Percentiles rank a stretch among this genome's conserved stretches.
Evolutionary conservation across 1,140 invertebrate genomes (phyloP).

Genomic region (Drosophila setifemur): DNA sequence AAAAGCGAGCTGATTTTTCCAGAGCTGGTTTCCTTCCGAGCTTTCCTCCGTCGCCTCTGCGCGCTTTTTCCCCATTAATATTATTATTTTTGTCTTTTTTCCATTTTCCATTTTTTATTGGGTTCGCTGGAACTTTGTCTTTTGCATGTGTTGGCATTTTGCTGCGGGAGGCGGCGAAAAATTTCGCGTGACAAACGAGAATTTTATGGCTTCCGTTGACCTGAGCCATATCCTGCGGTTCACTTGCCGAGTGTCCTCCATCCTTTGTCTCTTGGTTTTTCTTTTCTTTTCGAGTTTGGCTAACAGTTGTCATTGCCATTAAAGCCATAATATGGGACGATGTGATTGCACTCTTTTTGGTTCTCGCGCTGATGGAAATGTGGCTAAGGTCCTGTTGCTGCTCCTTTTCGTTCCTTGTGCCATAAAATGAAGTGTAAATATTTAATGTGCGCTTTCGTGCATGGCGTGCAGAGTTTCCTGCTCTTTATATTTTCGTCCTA

Average conservation of each 20-base stretch:
- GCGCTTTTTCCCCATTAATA: slow-evolving; percentile 77
- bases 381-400: slow-evolving; percentile 1
- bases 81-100: slow-evolving; percentile 64
- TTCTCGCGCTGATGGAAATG: slow-evolving; percentile 37
- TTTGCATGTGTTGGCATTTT: slow-evolving; percentile 80
- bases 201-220: slow-evolving; percentile 82
- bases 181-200: slow-evolving; percentile 82
- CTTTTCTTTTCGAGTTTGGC: slow-evolving; percentile 28
- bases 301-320: slow-evolving; percentile 80
- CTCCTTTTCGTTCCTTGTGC: slow-evolving; percentile 30
- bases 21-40: background rate
- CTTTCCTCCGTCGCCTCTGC: slow-evolving; percentile 29
- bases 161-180: slow-evolving; percentile 55
- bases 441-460: slow-evolving; percentile 81
- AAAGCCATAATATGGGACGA: slow-evolving; percentile 75
- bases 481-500: background rate
- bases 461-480: slow-evolving; percentile 62
- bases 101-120: slow-evolving; percentile 15
- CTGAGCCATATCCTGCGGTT: slow-evolving; percentile 81
- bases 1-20: slow-evolving; percentile 47
- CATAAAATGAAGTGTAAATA: slow-evolving; percentile 82
- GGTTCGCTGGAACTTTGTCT: slow-evolving; percentile 67
- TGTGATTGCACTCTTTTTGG: slow-evolving; percentile 67
- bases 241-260: slow-evolving; percentile 49
- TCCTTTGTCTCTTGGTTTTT: slow-evolving; percentile 37